Base-by-base conservation (phyloP, 2,113 vertebrate species). In the Brachypteracias leptosomus region DNA sequence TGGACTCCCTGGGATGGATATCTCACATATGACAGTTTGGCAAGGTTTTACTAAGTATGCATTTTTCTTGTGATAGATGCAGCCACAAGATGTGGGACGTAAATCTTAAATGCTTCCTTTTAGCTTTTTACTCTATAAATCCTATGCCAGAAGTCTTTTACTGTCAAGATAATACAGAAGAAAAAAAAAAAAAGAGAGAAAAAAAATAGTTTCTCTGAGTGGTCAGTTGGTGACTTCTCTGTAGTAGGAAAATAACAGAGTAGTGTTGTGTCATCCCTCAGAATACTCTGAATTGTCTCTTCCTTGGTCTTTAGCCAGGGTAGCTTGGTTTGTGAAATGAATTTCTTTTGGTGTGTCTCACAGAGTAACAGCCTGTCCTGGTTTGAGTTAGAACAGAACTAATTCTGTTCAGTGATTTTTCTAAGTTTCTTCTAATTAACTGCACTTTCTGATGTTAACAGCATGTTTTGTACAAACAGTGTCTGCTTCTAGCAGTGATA, bases 161-260 rank as follows among this genome's bases (percentile, higher is more conserved):
- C 9, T n/a, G n/a, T n/a, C n/a, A n/a, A n/a, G n/a, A n/a, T n/a
- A n/a, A n/a, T n/a, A n/a, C n/a, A n/a, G n/a, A 9, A 24, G 22
- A 29, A 1, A 8, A 4, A 10, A 10, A 20, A 1, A 38, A 5
- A 13, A 1, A 15, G 2, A 2, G 7, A 44, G 35, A 11, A 7
- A 7, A 7, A 2, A 40, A 4, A 18, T 7, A 3, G 2, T 55
- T 79, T 85, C 15, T 86, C 36, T 70, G 31, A 67, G 19, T 62
- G 10, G 6, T 85, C 59, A 55, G 17, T 24, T 84, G 38, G 13
- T 57, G n/a, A 66, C 11, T 70, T 70, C 14, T 81, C 36, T 36
- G 14, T 31, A 46, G 40, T 19, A 38, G 33, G 61, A 78, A 78
- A 49, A 47, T 15, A 44, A 15, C 4, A 52, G 11, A 57, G 9